These are phyloP conservation scores for Allolobophora icterica DNA, from an alignment of 2,888 invertebrate species.

Conservation along the genomic window DNA sequence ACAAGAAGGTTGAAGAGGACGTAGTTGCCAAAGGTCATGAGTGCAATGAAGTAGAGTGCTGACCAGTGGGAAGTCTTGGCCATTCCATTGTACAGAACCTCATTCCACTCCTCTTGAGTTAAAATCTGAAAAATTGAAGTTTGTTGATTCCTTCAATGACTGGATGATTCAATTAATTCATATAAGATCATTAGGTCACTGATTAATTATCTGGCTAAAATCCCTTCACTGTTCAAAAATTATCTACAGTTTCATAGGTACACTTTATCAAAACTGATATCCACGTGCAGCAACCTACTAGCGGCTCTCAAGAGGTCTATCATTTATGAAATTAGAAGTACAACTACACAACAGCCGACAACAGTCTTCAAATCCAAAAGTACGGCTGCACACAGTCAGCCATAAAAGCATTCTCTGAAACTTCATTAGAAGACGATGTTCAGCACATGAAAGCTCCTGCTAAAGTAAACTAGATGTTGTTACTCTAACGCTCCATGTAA, in stretches of 20 bases:
- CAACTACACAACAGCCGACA: not conserved
- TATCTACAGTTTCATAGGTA: not conserved
- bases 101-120: slow-evolving; percentile 99
- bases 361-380: too few relatives aligned
- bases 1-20: slow-evolving; percentile 98
- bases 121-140: slow-evolving; percentile 77
- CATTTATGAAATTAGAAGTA: not conserved
- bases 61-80: slow-evolving; percentile 99
- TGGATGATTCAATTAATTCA: not conserved
- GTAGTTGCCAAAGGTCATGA: slow-evolving; percentile 99
- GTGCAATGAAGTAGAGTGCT: slow-evolving; percentile 96
- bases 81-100: slow-evolving; percentile 99
- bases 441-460: too few relatives aligned
- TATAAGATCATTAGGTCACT: not conserved
- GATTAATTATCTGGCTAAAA: not conserved
- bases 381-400: too few relatives aligned
- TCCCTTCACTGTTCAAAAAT: not conserved
- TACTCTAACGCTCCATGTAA: not conserved
- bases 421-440: too few relatives aligned
- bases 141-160: not conserved
- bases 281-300: not conserved
- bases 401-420: too few relatives aligned
- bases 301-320: not conserved
- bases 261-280: not conserved
- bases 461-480: not conserved